Evolutionary conservation across 2,797 vertebrate genomes (phyloP), one percentile per base, ranked within the genome.

Genomic region (Takifugu rubripes): DNA sequence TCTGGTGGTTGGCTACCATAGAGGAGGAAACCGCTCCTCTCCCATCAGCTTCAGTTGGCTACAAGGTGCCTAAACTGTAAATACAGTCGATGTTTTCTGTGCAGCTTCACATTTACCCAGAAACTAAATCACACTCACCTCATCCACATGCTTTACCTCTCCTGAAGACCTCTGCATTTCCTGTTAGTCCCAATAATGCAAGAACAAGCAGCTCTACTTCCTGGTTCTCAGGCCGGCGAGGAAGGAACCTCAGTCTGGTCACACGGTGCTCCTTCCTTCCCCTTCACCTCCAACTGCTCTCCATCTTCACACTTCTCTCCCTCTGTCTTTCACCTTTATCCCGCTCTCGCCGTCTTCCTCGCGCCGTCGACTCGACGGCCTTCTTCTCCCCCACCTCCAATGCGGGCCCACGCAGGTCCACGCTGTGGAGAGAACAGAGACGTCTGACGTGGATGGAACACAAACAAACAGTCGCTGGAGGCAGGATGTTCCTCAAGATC

Each of bases 141-240:
- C 24, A 40, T 51, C 59, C 69, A 79, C 79, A 81, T 71, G 67
- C 59, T 61, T 76, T 44, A 60, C 60, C 72, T 64, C 75, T 82
- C 70, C 86, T 85, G 86, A 91, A 92, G 90, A 90, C 87, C 88
- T 89, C 56, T 83, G 90, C 88, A 89, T 92, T 90, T 92, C 90
- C 90, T 90, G 89, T 91, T 90, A 87, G 90, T 89, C 79, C 73
- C 81, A 88, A 90, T 89, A 89, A 90, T 84, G 86, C 75, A 86
- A 84, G 85, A 88, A 90, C 85, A 89, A 88, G 85, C 76, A 79
- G 77, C 80, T 84, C 79, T 70, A 85, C 84, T 91, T 91, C 90
- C 90, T 90, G 90, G 84, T 90, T 92, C 90, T 91, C 90, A 92
- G 88, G 90, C 88, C 86, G 89, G 83, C 70, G 72, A 87, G 90